Base-by-base conservation (phyloP, 1,140 invertebrate species). In the Nasonia longicornis region DNA sequence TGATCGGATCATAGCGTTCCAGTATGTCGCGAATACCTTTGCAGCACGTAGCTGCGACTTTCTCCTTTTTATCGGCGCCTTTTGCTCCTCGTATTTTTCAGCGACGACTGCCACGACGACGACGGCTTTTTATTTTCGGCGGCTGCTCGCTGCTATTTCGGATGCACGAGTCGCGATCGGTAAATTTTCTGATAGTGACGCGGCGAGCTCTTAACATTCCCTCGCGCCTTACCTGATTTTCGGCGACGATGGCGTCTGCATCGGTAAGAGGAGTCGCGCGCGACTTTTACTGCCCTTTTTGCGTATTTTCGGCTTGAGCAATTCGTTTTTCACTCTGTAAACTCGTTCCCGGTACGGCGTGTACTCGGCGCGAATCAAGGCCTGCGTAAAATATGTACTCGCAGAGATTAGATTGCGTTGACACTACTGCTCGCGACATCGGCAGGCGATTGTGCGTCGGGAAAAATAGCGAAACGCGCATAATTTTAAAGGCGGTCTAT, bases 401-500 rank as follows among this genome's bases (percentile, higher is more conserved):
- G 52, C 72, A 42, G 58, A 73, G 78, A 79, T 79, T 79, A 79
- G 78, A 79, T 79, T 79, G 70, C 20, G 22, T 22, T 0, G n/a
- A 71, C 58, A 78, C 29, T 35, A 48, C 67, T 16, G 66, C 42
- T 20, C 64, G 29, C 31, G 12, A 73, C 48, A 79, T 42, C 58
- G 35, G 48, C 26, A 79, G 48, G 22, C 70, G 52, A 79, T 79
- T 73, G 71, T 66, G 16, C n/a, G 29, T 67, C 4, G 64, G 22
- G n/a, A 67, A 67, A 20, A 52, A 52, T 8, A 7, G 38, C 64
- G 29, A 22, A 58, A 63, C 20, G 16, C 48, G 70, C 38, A 73
- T 79, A 79, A 79, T 73, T 74, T 79, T 58, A 73, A 79, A 73
- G 70, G 58, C 77, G 66, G 16, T 69, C 31, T 73, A 66, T 79